Conservation (phyloP, 2,113 vertebrate species). For the Ia io region DNA sequence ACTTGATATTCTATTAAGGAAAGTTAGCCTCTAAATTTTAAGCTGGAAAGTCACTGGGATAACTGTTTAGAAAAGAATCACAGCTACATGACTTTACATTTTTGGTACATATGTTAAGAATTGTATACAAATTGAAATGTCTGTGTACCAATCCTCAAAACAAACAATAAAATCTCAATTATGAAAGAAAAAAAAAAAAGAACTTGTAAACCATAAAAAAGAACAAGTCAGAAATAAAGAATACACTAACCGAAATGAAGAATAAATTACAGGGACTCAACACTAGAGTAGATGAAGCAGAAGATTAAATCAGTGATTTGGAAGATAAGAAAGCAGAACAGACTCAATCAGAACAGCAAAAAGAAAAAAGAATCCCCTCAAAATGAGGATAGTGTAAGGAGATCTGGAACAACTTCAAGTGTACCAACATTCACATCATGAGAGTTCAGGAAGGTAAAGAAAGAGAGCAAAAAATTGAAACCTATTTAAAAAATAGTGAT, state of each 20-base stretch:
- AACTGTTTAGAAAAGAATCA: no score
- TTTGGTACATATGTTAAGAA: no score
- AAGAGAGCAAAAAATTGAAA: background rate
- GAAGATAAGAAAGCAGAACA: background rate
- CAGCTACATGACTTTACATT: no score
- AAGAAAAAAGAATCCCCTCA: background rate
- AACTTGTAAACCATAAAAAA: background rate
- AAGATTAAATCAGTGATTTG: background rate
- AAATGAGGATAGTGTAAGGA: background rate
- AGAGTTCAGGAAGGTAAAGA: background rate
- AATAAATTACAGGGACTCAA: background rate
- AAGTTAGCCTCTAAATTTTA: no score
- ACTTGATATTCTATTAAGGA: no score
- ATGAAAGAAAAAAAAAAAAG: background rate
- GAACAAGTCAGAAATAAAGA: background rate
- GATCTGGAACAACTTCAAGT: background rate
- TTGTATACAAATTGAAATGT: no score
- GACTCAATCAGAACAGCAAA: background rate
- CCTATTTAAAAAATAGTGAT: background rate
- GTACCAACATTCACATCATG: background rate
- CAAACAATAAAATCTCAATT: no score
- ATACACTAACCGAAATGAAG: background rate
- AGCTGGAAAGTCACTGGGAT: no score
- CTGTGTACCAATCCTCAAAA: no score
- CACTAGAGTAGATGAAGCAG: background rate